Conservation (phyloP, 2,888 invertebrate genomes). For the Buathra laborator region DNA sequence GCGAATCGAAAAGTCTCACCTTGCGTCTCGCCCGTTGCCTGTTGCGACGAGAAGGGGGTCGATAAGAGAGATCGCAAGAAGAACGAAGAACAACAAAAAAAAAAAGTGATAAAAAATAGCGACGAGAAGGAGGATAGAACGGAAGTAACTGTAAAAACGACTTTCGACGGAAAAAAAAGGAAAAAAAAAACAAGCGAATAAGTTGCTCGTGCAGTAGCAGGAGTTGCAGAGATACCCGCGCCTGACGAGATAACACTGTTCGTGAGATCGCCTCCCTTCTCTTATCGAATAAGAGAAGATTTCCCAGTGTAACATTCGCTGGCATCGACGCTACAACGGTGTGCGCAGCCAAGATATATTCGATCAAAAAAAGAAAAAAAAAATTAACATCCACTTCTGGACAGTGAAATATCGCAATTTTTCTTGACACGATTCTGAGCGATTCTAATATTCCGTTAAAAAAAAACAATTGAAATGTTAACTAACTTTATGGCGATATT, state of each 20-base stretch:
- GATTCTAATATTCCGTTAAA: too few species aligned
- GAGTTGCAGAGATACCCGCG: slow-evolving; percentile 9
- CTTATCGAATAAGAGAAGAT: slow-evolving; percentile 33
- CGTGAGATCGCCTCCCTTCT: slow-evolving; percentile 16
- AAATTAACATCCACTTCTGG: background rate
- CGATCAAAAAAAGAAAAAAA: background rate
- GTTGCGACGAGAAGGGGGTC: slow-evolving; percentile 51
- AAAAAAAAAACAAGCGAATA: slow-evolving; percentile 23
- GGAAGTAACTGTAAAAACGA: slow-evolving; percentile 57
- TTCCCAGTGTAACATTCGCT: slow-evolving; percentile 14
- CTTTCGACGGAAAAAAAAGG: slow-evolving; percentile 43
- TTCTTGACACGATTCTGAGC: too few species aligned
- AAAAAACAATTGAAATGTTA: too few species aligned
- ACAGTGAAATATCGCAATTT: too few species aligned
- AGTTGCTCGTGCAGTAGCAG: slow-evolving; percentile 30
- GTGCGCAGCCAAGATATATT: background rate
- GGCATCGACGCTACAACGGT: background rate
- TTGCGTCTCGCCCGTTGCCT: slow-evolving; percentile 48
- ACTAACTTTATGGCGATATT: too few species aligned
- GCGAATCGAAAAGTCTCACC: slow-evolving; percentile 56
- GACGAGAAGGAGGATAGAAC: slow-evolving; percentile 22
- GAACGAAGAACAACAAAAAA: slow-evolving; percentile 32
- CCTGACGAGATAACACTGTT: slow-evolving; percentile 30
- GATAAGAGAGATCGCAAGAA: slow-evolving; percentile 55
- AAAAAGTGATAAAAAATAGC: slow-evolving; percentile 13